Base-by-base conservation (phyloP, 2,797 vertebrate species). In the Pampus argenteus region DNA sequence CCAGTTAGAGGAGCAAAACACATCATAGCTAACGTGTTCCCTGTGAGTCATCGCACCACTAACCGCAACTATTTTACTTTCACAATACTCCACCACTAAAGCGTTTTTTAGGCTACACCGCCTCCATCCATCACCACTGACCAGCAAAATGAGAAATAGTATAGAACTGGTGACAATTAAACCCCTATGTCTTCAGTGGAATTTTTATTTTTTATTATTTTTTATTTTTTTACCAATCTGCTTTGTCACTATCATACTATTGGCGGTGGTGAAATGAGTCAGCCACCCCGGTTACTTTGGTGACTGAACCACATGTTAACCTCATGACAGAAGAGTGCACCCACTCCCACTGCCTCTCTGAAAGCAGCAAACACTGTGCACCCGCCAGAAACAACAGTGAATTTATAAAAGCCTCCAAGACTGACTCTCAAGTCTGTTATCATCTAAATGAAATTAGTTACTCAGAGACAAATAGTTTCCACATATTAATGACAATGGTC, bases 1-100 rank as follows among this genome's bases (percentile, higher is more conserved):
- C 80, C 81, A 79, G 61, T 44, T 29, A 86, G 55, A 65, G 20
- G 44, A 76, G 57, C 77, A 81, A 84, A 82, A 85, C 71, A 78
- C 78, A 89, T 70, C 60, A 66, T 7, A 67, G 70, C 26, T 13
- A 80, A 67, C 61, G 28, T 83, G 70, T 72, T 75, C 86, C 71
- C 76, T 79, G 65, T 93, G 91, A 93, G 75, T 95, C 91, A 94
- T 88, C 68, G 29, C 76, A 84, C 89, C 54, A 66, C 70, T 44
- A 74, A 88, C 91, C 91, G 71, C 90, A 90, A 68, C 84, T 80
- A 89, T 92, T 90, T 88, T 82, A 93, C 93, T 94, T 93, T 94
- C 92, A 93, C 90, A 92, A 91, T 55, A 82, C 84, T 67, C 22
- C n/a, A 44, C 87, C 84, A 67, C 90, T 82, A 78, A 86, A 86